Base-by-base conservation (phyloP, 2,797 vertebrate species). In the Sebastes reedi region DNA sequence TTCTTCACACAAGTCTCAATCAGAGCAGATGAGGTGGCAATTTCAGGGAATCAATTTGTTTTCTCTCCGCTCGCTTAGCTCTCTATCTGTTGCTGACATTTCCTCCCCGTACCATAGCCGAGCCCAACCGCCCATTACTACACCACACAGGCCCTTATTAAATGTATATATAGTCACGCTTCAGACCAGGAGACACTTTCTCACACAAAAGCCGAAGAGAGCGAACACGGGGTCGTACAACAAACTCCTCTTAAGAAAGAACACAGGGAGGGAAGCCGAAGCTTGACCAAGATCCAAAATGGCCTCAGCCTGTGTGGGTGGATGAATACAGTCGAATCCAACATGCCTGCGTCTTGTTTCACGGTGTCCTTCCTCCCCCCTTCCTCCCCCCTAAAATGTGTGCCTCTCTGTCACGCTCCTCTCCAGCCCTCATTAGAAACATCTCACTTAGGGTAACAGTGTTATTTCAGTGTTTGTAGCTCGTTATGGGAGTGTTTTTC, bases 151-250 rank as follows among this genome's bases (percentile, higher is more conserved):
- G 94, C 94, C 81, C 92, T 95, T 94, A 96, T 96, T 96, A 96
- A 96, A 95, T 95, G 93, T 96, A 96, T 95, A 96, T 96, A 95
- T 96, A 96, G 94, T 94, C 92, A 94, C 88, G 91, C 92, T 92
- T 92, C 83, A 92, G 90, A 88, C 91, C 91, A 61, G 78, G 84
- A 94, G 83, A 88, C 88, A 94, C 90, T 91, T 93, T 94, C 91
- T 93, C 92, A 93, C 91, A 94, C 93, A 94, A 93, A 92, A 62
- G 84, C 84, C 65, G 50, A 86, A 87, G 67, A 75, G 82, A 85
- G 84, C 29, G 69, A 86, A 88, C 79, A 67, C 46, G 46, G 86
- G 80, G 81, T 89, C 86, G 78, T 71, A 90, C 85, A 79, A 82
- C 89, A 86, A 86, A 75, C 81, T 84, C 22, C 50, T 61, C 80